These are phyloP conservation scores for Argyresthia albistria DNA, from an alignment of 2,888 invertebrate species.

Conservation along the genomic window DNA sequence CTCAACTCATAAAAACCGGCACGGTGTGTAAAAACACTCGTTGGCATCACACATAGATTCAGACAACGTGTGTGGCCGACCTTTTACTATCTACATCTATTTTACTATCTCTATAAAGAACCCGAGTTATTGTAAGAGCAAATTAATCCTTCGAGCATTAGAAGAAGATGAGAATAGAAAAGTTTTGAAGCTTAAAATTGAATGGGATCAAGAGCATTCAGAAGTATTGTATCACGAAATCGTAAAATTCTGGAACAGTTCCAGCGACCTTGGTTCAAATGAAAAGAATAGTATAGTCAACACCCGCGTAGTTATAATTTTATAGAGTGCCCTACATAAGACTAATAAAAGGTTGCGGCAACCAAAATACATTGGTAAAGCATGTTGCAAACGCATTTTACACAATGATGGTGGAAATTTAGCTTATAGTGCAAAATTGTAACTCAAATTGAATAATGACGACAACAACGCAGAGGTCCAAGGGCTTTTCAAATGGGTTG, in stretches of 20 bases:
- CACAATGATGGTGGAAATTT: not conserved
- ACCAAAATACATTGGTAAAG: not conserved
- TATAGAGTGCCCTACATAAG: conserved; percentile 53
- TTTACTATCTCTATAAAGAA: too few species aligned
- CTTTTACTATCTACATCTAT: too few species aligned
- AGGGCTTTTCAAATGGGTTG: too few species aligned
- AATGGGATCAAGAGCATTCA: not conserved
- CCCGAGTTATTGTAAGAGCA: not conserved
- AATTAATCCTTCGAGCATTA: not conserved
- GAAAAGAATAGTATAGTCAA: conserved; percentile 34
- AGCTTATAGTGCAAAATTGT: not conserved
- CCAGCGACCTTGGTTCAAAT: conserved; percentile 62
- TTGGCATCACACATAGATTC: too few species aligned
- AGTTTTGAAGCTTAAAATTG: not conserved
- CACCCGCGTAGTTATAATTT: conserved; percentile 44
- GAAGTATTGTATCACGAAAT: conserved; percentile 25
- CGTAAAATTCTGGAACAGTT: conserved; percentile 50
- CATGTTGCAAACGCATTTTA: conserved; percentile 1
- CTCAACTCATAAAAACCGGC: too few species aligned
- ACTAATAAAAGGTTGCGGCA: conserved; percentile 23
- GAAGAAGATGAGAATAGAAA: not conserved
- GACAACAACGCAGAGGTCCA: not conserved
- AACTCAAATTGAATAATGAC: not conserved
- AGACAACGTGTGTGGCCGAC: too few species aligned
- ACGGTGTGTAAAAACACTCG: too few species aligned